Conservation (phyloP, 2,888 invertebrate genomes). For the Acleris emargana region DNA sequence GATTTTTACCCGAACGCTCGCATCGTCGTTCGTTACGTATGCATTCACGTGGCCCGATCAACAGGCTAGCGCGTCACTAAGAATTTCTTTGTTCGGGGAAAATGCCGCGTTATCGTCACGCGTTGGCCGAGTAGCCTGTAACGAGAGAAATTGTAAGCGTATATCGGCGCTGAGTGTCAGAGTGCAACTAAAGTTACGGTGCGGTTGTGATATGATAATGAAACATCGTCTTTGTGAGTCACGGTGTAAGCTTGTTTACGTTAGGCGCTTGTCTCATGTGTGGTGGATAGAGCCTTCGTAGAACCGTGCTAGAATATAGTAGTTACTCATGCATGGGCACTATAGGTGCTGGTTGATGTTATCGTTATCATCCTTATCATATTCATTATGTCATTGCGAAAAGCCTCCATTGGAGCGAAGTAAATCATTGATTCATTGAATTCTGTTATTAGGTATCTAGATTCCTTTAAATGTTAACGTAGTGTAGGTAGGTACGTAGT, state of each 20-base stretch:
- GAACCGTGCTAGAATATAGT: conserved; percentile 59
- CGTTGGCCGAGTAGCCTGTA: conserved; percentile 54
- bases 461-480: not conserved
- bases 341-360: conserved; percentile 35
- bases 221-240: conserved; percentile 81
- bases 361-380: conserved; percentile 18
- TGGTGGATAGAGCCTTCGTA: conserved; percentile 54
- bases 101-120: conserved; percentile 61
- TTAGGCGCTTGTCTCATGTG: conserved; percentile 55
- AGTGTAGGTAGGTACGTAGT: not conserved
- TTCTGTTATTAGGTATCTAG: not conserved
- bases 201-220: conserved; percentile 79
- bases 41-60: conserved; percentile 73
- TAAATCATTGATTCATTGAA: conserved; percentile 16
- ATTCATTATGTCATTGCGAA: conserved; percentile 22
- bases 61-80: conserved; percentile 71
- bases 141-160: conserved; percentile 46
- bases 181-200: conserved; percentile 72
- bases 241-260: conserved; percentile 80
- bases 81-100: conserved; percentile 78
- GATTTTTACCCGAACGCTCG: conserved; percentile 71
- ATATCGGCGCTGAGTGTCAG: conserved; percentile 67
- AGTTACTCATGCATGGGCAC: conserved; percentile 61
- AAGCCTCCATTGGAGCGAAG: conserved; percentile 9
- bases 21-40: conserved; percentile 74